Conservation (phyloP, 1,140 invertebrate species). For the Papilio helenus region DNA sequence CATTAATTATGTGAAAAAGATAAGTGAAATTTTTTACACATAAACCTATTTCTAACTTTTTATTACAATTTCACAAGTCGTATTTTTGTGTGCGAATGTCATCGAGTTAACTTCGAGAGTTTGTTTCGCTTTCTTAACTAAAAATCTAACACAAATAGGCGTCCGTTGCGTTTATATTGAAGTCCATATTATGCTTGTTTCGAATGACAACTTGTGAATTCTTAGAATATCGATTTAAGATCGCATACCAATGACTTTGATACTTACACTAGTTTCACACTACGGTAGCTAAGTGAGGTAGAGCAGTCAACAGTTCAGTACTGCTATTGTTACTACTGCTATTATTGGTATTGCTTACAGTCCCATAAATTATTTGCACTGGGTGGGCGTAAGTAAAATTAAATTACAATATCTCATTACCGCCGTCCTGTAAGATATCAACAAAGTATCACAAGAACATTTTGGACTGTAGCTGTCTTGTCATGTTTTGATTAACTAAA, state of each 20-base stretch:
- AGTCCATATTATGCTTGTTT: constrained; percentile 41
- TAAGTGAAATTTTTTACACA: too few species aligned
- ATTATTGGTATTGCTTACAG: too few species aligned
- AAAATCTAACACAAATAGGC: constrained; percentile 13
- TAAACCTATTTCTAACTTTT: not conserved
- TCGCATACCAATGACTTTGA: constrained; percentile 46
- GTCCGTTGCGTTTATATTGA: constrained; percentile 34
- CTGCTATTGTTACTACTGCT: not conserved
- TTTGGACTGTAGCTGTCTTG: too few species aligned
- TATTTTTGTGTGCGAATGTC: not conserved
- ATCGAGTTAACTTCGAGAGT: not conserved
- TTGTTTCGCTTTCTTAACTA: not conserved
- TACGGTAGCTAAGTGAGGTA: not conserved
- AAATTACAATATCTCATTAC: too few species aligned
- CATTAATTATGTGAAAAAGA: too few species aligned
- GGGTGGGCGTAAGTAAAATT: too few species aligned
- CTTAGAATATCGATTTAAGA: constrained; percentile 54
- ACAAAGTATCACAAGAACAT: too few species aligned
- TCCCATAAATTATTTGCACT: too few species aligned
- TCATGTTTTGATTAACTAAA: too few species aligned
- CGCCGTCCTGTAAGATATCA: too few species aligned
- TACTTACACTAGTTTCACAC: constrained; percentile 33
- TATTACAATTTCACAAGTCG: not conserved
- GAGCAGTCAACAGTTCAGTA: not conserved
- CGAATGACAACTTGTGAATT: constrained; percentile 46